A percentile compares a stretch with the other conserved stretches of the same genome.
Evolutionary conservation across 1,140 invertebrate genomes (phyloP).

Genomic region (Acromyrmex heyeri): DNA sequence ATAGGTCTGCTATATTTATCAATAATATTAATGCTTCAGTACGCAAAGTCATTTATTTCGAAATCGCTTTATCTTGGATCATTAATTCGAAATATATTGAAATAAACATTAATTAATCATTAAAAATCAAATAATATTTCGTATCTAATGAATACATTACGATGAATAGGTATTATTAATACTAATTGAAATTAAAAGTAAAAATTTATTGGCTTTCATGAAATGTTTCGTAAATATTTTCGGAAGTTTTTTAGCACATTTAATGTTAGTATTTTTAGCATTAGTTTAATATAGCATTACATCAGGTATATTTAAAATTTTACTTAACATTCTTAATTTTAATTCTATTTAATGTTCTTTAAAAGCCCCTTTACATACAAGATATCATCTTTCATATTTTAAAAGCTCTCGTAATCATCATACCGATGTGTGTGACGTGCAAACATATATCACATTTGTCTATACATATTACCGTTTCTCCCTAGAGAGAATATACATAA

Average conservation of each 20-base stretch:
- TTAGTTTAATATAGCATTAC: background rate
- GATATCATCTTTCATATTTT: conserved; percentile 12
- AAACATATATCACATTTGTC: background rate
- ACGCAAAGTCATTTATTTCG: background rate
- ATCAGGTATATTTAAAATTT: background rate
- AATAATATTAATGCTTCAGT: background rate
- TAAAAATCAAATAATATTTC: background rate
- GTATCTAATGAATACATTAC: background rate
- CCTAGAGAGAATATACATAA: background rate
- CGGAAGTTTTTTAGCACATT: background rate
- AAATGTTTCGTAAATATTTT: background rate
- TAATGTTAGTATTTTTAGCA: background rate
- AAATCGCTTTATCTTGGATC: background rate
- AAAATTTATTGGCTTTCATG: background rate
- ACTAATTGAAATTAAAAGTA: background rate
- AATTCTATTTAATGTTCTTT: background rate
- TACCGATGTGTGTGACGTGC: background rate
- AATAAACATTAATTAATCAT: background rate
- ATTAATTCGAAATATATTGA: background rate
- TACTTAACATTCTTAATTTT: background rate
- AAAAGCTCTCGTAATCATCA: conserved; percentile 29
- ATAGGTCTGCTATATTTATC: background rate
- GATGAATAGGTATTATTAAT: background rate
- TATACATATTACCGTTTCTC: background rate
- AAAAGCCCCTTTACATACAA: background rate